Conservation (phyloP, 2,888 invertebrate species). For the Drosophila borborema region DNA sequence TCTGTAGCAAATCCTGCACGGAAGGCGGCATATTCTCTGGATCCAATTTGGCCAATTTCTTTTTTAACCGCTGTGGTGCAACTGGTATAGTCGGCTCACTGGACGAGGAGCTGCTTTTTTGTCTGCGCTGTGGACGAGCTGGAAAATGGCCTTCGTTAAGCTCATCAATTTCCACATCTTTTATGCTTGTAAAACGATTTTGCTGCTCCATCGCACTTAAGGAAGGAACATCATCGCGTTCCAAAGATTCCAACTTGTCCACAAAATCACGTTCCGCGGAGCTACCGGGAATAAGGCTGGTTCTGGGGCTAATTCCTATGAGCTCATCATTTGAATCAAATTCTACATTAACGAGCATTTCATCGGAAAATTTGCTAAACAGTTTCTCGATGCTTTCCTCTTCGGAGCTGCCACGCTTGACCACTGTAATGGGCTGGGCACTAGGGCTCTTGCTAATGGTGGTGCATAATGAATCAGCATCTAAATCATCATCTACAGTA, state of each 20-base stretch:
- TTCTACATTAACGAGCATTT: conserved; percentile 83
- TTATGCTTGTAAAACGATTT: conserved; percentile 5
- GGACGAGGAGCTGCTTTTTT: conserved; percentile 83
- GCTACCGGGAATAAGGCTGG: conserved; percentile 25
- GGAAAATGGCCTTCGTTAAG: conserved; percentile 71
- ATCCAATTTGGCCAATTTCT: conserved; percentile 76
- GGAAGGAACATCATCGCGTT: conserved; percentile 57
- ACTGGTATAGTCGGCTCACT: conserved; percentile 75
- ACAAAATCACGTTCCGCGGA: conserved; percentile 65
- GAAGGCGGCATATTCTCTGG: conserved; percentile 83
- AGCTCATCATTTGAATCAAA: conserved; percentile 84
- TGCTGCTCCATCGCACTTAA: background rate
- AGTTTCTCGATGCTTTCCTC: conserved; percentile 84
- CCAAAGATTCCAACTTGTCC: conserved; percentile 72
- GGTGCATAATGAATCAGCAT: conserved; percentile 77
- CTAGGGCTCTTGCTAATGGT: conserved; percentile 82
- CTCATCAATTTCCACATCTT: conserved; percentile 37
- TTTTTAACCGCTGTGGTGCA: conserved; percentile 74
- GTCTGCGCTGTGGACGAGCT: conserved; percentile 71
- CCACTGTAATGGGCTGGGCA: conserved; percentile 73
- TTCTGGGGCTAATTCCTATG: conserved; percentile 76
- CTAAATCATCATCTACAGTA: conserved; percentile 54
- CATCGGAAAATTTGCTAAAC: conserved; percentile 82
- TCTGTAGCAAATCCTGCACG: conserved; percentile 81
- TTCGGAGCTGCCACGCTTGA: conserved; percentile 81